Conservation (phyloP, 2,888 invertebrate species). For the Lutraria lutraria region DNA sequence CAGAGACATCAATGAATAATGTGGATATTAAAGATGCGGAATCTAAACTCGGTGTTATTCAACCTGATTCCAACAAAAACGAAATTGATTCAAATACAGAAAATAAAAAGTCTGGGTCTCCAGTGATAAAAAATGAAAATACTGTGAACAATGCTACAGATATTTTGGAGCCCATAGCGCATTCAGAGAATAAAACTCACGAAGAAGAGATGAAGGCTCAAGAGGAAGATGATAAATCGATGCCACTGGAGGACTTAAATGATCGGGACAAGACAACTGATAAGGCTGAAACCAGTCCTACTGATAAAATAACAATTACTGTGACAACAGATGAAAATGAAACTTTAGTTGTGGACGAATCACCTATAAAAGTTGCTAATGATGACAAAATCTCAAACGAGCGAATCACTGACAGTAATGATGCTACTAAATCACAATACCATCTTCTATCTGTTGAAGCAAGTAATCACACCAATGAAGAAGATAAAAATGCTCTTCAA, state of each 20-base stretch:
- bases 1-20: not conserved
- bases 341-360: too few species aligned
- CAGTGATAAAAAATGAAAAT: not conserved
- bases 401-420: too few species aligned
- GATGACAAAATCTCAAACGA: too few species aligned
- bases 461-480: too few species aligned
- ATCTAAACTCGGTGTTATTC: not conserved
- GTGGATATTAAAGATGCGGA: not conserved
- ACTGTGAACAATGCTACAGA: not conserved
- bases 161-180: not conserved
- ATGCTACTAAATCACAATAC: too few species aligned
- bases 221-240: not conserved
- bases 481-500: too few species aligned
- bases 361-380: too few species aligned
- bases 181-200: not conserved
- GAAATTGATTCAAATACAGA: not conserved
- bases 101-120: not conserved
- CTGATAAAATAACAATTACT: not conserved
- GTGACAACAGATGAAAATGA: not conserved
- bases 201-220: not conserved
- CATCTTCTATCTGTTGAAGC: too few species aligned
- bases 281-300: not conserved
- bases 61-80: not conserved
- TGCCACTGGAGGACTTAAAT: not conserved
- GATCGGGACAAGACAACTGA: not conserved